Conservation (phyloP, 64 coral and sea anemone genomes). For the Actinia equina region DNA sequence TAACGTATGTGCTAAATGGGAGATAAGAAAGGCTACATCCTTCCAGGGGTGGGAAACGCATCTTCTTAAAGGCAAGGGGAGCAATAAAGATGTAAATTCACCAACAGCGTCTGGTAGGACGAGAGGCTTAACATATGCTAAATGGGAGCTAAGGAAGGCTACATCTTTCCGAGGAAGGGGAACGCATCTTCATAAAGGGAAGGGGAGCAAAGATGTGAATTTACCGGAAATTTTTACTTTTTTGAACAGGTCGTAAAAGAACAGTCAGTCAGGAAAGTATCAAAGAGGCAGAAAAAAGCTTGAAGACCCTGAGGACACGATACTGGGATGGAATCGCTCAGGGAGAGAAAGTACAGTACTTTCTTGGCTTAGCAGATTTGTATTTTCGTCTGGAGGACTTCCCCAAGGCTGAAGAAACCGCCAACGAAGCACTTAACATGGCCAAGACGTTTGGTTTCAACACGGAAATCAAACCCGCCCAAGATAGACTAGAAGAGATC, state of each 20-base stretch:
- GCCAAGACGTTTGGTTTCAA: constrained; percentile 16
- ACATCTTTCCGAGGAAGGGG: no score
- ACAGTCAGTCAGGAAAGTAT: constrained; percentile 21
- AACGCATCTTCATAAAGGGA: neutral
- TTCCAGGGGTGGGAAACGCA: neutral
- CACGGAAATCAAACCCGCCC: constrained; percentile 37
- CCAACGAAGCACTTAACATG: constrained; percentile 28
- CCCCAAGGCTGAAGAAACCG: constrained; percentile 25
- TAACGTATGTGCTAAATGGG: no score
- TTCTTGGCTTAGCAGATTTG: constrained; percentile 35
- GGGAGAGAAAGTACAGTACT: constrained; percentile 51
- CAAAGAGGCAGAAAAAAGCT: constrained; percentile 30
- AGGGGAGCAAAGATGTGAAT: neutral
- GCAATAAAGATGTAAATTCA: neutral
- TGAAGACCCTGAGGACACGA: constrained; percentile 28
- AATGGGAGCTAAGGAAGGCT: no score
- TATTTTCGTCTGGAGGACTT: constrained; percentile 31
- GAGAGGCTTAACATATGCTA: no score
- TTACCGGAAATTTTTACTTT: neutral
- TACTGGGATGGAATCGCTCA: constrained; percentile 48
- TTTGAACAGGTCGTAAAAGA: constrained; percentile 29
- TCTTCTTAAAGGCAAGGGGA: neutral
- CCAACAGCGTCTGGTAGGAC: neutral
- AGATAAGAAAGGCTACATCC: no score
- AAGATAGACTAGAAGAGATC: constrained; percentile 35